These are phyloP conservation scores for Scomber scombrus DNA, from an alignment of 2,113 vertebrate species.

Conservation along the genomic window DNA sequence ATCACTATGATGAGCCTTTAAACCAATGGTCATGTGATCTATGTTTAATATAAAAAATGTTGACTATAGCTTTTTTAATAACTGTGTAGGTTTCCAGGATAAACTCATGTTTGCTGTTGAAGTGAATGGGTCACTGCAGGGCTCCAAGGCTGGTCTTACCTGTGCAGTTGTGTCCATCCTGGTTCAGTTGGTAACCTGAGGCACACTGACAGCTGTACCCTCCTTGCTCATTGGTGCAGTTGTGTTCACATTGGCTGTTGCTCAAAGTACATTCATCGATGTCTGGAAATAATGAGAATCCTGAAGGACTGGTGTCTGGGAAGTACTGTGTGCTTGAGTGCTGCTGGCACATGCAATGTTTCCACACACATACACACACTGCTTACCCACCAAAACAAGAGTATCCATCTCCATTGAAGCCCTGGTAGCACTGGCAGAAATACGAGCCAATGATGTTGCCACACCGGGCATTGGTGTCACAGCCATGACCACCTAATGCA, in stretches of 20 bases:
- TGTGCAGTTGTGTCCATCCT: constrained; percentile 79
- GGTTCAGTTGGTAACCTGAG: constrained; percentile 75
- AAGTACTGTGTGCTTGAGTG: background rate
- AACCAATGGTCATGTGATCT: too few species aligned
- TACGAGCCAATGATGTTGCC: constrained; percentile 87
- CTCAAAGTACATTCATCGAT: constrained; percentile 82
- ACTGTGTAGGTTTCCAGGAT: background rate
- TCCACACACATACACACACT: background rate
- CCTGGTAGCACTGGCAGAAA: constrained; percentile 88
- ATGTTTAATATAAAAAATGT: too few species aligned
- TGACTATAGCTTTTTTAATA: too few species aligned
- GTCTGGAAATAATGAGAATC: constrained; percentile 71
- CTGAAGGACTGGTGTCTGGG: background rate
- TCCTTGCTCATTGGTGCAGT: constrained; percentile 81
- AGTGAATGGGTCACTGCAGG: background rate
- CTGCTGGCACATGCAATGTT: background rate
- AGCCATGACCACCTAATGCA: constrained; percentile 77
- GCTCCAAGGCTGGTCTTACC: constrained; percentile 59
- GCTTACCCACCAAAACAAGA: constrained; percentile 84
- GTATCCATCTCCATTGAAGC: constrained; percentile 85
- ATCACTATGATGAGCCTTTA: too few species aligned
- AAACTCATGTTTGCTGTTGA: background rate
- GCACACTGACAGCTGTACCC: constrained; percentile 80
- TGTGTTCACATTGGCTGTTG: constrained; percentile 82
- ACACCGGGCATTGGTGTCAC: constrained; percentile 85